Conservation (phyloP, 2,888 invertebrate genomes). For the Drosophila emarginata region DNA sequence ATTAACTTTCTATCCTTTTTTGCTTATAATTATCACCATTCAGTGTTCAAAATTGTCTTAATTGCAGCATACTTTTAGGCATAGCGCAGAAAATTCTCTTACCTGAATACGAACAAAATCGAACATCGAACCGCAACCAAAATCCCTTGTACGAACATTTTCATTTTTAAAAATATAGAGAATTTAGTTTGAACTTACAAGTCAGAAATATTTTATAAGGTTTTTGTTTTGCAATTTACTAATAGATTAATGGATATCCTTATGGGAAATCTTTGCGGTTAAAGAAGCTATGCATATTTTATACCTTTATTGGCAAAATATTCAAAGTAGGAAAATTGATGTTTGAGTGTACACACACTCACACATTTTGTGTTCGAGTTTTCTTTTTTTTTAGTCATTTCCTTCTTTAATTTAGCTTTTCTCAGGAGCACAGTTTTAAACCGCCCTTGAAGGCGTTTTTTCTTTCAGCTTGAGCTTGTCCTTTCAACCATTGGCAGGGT, state of each 20-base stretch:
- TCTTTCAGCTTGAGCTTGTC: not conserved
- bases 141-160: not conserved
- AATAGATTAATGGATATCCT: not conserved
- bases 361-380: no score
- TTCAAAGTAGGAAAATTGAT: no score
- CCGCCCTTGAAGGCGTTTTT: no score
- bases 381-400: no score
- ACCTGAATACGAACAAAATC: not conserved
- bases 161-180: not conserved
- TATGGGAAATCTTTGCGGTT: not conserved
- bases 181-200: no score
- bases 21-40: no score
- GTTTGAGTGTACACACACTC: no score
- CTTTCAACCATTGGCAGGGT: not conserved
- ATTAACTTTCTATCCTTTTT: no score
- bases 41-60: no score
- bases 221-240: no score
- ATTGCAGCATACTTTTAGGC: not conserved
- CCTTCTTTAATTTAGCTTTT: no score
- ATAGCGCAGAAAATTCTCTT: not conserved
- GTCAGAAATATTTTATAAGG: not conserved
- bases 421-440: no score
- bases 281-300: not conserved
- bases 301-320: not conserved
- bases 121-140: not conserved